Percentiles rank a stretch among this genome's conserved stretches.
These are phyloP conservation scores for Thunnus thynnus DNA, from an alignment of 2,113 vertebrate genomes.

Conservation along the genomic window DNA sequence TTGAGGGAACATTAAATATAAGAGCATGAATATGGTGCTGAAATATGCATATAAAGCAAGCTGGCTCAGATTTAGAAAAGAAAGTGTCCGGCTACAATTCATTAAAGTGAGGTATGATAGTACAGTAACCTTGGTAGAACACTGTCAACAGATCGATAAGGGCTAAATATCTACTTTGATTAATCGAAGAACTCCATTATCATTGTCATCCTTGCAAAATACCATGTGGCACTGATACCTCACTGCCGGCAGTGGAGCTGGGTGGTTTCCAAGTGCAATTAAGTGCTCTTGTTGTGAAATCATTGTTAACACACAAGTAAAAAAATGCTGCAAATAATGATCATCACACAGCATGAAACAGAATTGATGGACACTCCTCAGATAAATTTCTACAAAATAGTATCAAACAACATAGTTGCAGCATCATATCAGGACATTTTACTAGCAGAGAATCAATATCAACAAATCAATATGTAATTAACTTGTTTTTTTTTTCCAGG, in stretches of 20 bases:
- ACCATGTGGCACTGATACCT: conserved; percentile 10
- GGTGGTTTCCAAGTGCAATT: conserved; percentile 37
- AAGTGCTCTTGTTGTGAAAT: conserved; percentile 25
- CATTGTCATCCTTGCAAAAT: conserved; percentile 35
- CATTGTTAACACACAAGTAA: not conserved
- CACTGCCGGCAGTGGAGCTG: conserved; percentile 28
- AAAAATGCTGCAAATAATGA: not conserved
- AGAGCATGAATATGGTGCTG: not conserved
- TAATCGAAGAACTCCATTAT: conserved; percentile 51
- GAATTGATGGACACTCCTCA: not conserved
- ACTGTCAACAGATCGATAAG: conserved; percentile 33
- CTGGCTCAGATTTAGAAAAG: not conserved
- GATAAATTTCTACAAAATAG: conserved; percentile 14
- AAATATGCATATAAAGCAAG: not conserved
- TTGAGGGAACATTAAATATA: not conserved
- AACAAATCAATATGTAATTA: conserved; percentile 60
- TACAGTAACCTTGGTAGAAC: conserved; percentile 14
- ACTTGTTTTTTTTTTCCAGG: not conserved
- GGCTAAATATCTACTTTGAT: conserved; percentile 52
- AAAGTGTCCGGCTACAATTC: not conserved
- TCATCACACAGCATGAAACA: not conserved
- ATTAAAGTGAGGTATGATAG: not conserved
- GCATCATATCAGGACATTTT: conserved; percentile 6
- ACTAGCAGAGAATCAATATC: conserved; percentile 1
- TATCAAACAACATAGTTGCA: conserved; percentile 11